Base-by-base conservation (phyloP, 2,797 vertebrate species). In the Phalloptychus januarius region DNA sequence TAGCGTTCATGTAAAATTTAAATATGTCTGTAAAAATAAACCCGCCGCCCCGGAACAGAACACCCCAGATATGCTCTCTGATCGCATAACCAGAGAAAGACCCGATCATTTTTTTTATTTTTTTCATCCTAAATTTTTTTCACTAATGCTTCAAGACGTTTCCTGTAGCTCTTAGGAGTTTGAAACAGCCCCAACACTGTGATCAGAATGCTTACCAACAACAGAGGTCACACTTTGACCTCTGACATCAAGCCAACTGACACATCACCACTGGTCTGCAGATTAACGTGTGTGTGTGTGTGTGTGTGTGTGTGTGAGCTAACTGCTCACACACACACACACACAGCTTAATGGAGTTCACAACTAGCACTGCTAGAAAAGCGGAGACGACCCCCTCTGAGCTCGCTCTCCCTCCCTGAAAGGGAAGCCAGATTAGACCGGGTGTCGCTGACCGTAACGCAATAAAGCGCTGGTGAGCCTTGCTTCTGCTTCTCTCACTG, bases 391-490 rank as follows among this genome's bases (percentile, higher is more conserved):
- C 67, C 65, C 74, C 56, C 50, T 79, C 58, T 16, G 81, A 85
- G 86, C 82, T 75, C 36, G 79, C 67, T 83, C 75, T 67, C 82
- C 83, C 74, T 77, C 36, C 44, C 78, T 71, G 71, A 56, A 48
- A 71, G 58, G 46, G 73, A 69, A 69, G 76, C 28, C 45, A 84
- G 78, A 90, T 89, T 78, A 85, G 79, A 83, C 74, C 65, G 4
- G 2, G 80, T 86, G 89, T 86, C 82, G 74, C 40, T 71, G 79
- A 71, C 80, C 12, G 23, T 91, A 90, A 94, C 84, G 84, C 86
- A 92, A 93, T 92, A 93, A 94, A 90, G 80, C 82, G 72, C 56
- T 42, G 73, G 84, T 75, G 84, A 81, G 72, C 87, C 86, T 71
- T 85, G 80, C 48, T 61, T 36, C 83, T 71, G 78, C 45, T 73